phyloP scores from a whole-genome alignment of 2,113 vertebrate species.

The Dryoscopus gambensis region DNA sequence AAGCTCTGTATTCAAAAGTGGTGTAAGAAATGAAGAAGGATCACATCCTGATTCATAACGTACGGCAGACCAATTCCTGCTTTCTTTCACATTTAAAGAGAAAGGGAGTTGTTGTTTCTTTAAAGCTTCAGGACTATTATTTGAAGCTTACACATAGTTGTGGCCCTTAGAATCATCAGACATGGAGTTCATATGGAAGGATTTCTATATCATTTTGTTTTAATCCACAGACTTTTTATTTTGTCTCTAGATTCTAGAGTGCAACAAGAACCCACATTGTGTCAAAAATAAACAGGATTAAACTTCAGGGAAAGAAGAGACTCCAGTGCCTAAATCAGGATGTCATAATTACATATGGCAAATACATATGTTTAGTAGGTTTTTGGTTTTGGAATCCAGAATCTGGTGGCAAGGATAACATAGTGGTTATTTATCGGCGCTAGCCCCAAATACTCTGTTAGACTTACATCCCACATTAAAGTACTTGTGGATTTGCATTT shows the following conservation, averaged over 20 bases:
- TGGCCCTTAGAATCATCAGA: not conserved
- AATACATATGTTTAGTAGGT: not conserved
- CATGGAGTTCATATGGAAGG: not conserved
- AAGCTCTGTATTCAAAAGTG: not conserved
- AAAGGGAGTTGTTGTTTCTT: not conserved
- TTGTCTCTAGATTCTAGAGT: not conserved
- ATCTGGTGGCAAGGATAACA: not conserved
- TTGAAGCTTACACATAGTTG: not conserved
- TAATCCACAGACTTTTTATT: not conserved
- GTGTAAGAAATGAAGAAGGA: not conserved
- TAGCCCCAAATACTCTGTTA: not conserved
- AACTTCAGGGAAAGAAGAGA: not conserved
- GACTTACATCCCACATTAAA: constrained; percentile 1
- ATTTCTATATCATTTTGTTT: not conserved
- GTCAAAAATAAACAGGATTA: not conserved
- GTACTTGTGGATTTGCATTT: constrained; percentile 18
- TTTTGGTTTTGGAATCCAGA: not conserved
- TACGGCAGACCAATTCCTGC: not conserved
- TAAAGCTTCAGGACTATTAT: not conserved
- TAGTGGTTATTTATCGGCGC: not conserved
- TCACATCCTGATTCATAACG: not conserved
- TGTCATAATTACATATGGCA: not conserved
- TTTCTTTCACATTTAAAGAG: not conserved
- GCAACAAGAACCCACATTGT: not conserved
- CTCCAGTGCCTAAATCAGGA: not conserved